phyloP scores from a whole-genome alignment of 1,140 invertebrate species.

The Lamellibrachia luymesi region DNA sequence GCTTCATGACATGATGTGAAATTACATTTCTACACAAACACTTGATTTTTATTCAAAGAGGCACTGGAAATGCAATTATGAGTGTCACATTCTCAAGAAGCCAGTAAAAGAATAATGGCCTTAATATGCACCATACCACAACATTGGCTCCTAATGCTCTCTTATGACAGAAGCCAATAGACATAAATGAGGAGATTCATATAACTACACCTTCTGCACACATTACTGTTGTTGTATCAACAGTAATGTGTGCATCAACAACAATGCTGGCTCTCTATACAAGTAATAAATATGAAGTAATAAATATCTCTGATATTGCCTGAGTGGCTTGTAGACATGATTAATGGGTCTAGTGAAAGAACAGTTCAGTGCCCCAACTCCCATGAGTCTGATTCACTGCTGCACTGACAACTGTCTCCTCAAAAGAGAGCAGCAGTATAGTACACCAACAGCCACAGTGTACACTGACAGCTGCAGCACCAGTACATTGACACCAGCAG shows the following conservation, averaged over 20 bases:
- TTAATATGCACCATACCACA: not conserved
- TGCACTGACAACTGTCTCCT: not conserved
- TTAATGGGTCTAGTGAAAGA: slow-evolving; percentile 12
- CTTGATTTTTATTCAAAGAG: not conserved
- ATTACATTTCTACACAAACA: not conserved
- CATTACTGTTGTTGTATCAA: not conserved
- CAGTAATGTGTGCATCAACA: not conserved
- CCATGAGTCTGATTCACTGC: not conserved
- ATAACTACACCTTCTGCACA: not conserved
- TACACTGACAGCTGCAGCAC: not conserved
- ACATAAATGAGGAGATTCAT: no score
- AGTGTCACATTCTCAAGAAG: not conserved
- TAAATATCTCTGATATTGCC: not conserved
- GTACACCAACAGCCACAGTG: not conserved
- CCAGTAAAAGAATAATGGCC: not conserved
- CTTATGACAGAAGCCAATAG: not conserved
- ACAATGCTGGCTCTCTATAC: not conserved
- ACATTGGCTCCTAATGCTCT: not conserved
- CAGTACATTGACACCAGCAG: not conserved
- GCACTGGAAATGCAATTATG: not conserved
- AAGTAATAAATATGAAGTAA: slow-evolving; percentile 3
- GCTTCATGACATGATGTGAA: not conserved
- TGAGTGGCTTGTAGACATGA: slow-evolving; percentile 13
- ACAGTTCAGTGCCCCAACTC: slow-evolving; percentile 12
- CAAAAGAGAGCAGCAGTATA: not conserved